phyloP scores from a whole-genome alignment of 2,888 invertebrate species.

The Limenitis camilla region DNA sequence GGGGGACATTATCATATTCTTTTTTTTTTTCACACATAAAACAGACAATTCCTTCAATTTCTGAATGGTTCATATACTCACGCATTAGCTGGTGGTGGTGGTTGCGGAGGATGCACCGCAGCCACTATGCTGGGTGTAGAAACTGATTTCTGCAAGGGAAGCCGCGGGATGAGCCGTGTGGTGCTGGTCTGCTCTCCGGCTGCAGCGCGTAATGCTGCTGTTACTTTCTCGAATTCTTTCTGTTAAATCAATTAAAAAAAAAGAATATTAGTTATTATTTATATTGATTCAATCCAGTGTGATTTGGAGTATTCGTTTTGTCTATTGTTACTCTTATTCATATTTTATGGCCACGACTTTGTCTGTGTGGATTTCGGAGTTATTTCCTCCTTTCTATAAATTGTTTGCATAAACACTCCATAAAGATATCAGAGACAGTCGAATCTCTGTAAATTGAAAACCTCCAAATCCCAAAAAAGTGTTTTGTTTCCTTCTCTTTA shows the following conservation, averaged over 20 bases:
- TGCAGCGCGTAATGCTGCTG: constrained; percentile 63
- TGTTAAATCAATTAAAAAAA: constrained; percentile 32
- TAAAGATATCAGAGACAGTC: no score
- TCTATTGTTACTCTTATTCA: no score
- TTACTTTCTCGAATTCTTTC: constrained; percentile 84
- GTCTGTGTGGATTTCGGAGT: no score
- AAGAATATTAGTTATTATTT: background rate
- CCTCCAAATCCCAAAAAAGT: no score
- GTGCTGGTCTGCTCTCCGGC: constrained; percentile 37
- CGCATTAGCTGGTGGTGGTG: constrained; percentile 43
- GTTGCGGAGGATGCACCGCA: constrained; percentile 49
- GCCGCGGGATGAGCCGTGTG: constrained; percentile 63
- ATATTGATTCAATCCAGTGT: background rate
- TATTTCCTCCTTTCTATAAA: no score
- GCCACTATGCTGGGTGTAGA: constrained; percentile 93
- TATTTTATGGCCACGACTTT: no score
- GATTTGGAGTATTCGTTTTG: no score
- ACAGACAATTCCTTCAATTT: background rate
- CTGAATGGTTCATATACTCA: constrained; percentile 35
- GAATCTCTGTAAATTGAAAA: no score
- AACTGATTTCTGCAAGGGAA: constrained; percentile 91
- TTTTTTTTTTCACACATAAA: constrained; percentile 7
- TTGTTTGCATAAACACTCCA: no score
- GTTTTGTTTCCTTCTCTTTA: no score
- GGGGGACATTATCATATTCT: no score